Evolutionary conservation across 2,113 vertebrate genomes (phyloP), one percentile per base, ranked within the genome.

Genomic region (Catagonus wagneri): DNA sequence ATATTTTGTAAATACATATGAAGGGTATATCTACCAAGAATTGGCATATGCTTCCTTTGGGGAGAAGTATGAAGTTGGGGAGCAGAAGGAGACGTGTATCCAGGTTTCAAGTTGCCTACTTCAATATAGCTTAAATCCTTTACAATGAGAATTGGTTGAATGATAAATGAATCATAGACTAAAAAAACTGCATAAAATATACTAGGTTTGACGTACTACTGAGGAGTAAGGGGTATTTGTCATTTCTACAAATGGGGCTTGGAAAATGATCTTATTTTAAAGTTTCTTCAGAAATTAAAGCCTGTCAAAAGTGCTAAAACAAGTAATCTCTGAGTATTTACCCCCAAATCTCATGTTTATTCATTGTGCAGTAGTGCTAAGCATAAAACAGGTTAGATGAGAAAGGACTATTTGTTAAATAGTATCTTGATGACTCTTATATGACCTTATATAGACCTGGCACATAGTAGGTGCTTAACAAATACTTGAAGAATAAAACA

Each of bases 401-500:
- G 19, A 65, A 50, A 50, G 7, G 52, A 9, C 27, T 36, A 14
- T 65, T 61, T 71, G 27, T 50, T n/a, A 25, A 89, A 36, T n/a
- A 58, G 68, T 93, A 90, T 95, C 75, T 86, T 36, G 34, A 74
- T 56, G 68, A 32, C 44, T 60, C 2, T n/a, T n/a, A n/a, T n/a
- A n/a, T 89, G 58, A 44, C 60, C 16, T 71, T 94, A 34, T 36
- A 60, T 7, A 84, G 74, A 84, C 14, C 54, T 15, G 22, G 61
- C 54, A 80, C 63, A 79, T n/a, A 91, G 39, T 61, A 95, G 39
- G 22, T 68, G 16, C 17, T 94, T 10, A 72, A 65, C 58, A 79
- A 36, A 87, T 36, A 89, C 36, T 78, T 39, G 27, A 87, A 97
- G 72, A 71, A 65, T 66, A 76, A 94, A 89, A 76, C 34, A 56